Conservation (phyloP, 1,140 invertebrate species). For the Psilanteris sp. region DNA sequence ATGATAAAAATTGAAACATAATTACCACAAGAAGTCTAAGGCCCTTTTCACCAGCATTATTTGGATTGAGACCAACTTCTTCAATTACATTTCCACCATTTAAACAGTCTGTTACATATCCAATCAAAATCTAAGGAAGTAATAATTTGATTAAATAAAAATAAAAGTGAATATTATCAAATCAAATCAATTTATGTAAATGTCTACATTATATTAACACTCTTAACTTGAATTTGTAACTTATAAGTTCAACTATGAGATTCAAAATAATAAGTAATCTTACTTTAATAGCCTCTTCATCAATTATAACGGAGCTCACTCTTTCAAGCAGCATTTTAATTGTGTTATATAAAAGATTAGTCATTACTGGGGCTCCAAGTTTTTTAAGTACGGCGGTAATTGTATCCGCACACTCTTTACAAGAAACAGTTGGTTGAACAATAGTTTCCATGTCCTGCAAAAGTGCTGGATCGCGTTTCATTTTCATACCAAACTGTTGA, state of each 20-base stretch:
- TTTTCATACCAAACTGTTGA: constrained; percentile 91
- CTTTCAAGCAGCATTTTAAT: constrained; percentile 96
- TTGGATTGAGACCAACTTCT: constrained; percentile 88
- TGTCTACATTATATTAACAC: too few relatives aligned
- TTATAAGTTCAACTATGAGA: too few relatives aligned
- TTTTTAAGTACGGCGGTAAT: constrained; percentile 92
- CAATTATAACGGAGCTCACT: constrained; percentile 97
- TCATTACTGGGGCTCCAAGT: constrained; percentile 94
- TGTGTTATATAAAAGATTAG: constrained; percentile 96
- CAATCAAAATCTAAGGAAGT: constrained; percentile 73
- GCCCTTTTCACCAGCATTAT: constrained; percentile 90
- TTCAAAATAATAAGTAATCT: too few relatives aligned
- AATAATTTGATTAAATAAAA: background rate
- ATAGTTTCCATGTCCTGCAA: constrained; percentile 92
- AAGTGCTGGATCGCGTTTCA: constrained; percentile 89
- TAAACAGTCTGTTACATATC: constrained; percentile 83
- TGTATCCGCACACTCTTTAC: constrained; percentile 93
- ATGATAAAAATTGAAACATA: background rate
- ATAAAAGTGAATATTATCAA: too few relatives aligned
- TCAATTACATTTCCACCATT: constrained; percentile 85
- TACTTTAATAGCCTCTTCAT: constrained; percentile 89
- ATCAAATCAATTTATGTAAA: too few relatives aligned
- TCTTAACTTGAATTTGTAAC: too few relatives aligned
- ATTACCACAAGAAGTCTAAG: constrained; percentile 87
- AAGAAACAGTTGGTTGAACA: constrained; percentile 91